phyloP scores from a whole-genome alignment of 2,888 invertebrate genomes.

The Andrena camellia region DNA sequence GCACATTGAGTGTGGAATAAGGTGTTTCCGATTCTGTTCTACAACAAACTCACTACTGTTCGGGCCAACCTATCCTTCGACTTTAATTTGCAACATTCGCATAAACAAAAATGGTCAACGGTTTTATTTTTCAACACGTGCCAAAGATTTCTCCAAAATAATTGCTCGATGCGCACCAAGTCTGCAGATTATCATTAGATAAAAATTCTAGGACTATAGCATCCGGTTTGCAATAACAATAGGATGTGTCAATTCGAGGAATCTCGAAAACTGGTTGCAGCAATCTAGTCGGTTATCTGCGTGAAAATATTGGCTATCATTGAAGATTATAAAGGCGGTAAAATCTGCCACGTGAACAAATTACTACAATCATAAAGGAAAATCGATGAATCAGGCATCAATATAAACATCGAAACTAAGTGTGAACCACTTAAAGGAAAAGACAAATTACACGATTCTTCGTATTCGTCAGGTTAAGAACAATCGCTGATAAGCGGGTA shows the following conservation, averaged over 20 bases:
- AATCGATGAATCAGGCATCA: neutral
- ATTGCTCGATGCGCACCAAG: too few relatives aligned
- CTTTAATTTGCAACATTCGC: neutral
- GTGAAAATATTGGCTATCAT: neutral
- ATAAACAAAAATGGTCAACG: neutral
- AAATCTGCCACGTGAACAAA: neutral
- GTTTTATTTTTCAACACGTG: neutral
- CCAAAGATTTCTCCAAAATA: too few relatives aligned
- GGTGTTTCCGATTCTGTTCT: slow-evolving; percentile 15
- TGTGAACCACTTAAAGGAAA: neutral
- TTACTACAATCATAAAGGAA: neutral
- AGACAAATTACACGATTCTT: neutral
- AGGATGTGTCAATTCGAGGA: neutral
- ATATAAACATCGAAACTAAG: slow-evolving; percentile 1
- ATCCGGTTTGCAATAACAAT: neutral
- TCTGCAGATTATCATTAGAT: too few relatives aligned
- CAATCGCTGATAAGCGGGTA: slow-evolving; percentile 6
- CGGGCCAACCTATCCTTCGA: neutral
- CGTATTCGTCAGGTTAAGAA: neutral
- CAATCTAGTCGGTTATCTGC: neutral
- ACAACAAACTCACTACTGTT: neutral
- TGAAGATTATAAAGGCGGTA: too few relatives aligned
- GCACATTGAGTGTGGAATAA: slow-evolving; percentile 23
- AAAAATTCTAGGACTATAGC: too few relatives aligned
- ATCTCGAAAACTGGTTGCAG: neutral